Percentiles rank a stretch among this genome's conserved stretches.
These are phyloP conservation scores for Chironomus riparius DNA, from an alignment of 2,888 invertebrate genomes.

Conservation along the genomic window DNA sequence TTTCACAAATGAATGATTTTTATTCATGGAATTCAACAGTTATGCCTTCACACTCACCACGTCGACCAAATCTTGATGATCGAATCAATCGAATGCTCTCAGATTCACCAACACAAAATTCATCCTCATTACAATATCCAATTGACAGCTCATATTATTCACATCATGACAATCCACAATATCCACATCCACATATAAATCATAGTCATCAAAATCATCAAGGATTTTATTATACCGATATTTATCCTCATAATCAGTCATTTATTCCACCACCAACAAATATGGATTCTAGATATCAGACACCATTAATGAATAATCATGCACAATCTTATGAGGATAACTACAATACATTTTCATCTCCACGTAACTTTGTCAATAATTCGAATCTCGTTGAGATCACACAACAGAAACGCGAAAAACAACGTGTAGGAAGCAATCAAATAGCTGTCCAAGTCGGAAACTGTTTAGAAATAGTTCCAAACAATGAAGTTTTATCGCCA, in stretches of 20 bases:
- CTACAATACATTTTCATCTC: background rate
- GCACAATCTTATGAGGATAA: background rate
- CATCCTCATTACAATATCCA: background rate
- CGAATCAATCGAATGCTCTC: slow-evolving; percentile 21
- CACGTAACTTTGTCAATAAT: slow-evolving; percentile 9
- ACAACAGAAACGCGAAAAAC: slow-evolving; percentile 11
- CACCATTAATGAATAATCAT: background rate
- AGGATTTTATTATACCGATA: background rate
- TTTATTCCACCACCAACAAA: background rate
- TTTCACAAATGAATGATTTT: background rate
- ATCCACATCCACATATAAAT: background rate
- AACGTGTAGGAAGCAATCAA: background rate
- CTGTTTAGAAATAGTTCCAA: slow-evolving; percentile 20
- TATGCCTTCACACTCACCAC: background rate
- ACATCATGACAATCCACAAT: slow-evolving; percentile 1
- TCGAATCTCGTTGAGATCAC: slow-evolving; percentile 20
- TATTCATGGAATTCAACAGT: slow-evolving; percentile 3
- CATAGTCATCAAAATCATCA: background rate
- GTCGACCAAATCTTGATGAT: slow-evolving; percentile 6
- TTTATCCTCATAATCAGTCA: background rate
- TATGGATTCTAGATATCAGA: background rate
- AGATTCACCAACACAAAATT: slow-evolving; percentile 9
- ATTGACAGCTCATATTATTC: background rate
- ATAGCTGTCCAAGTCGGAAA: slow-evolving; percentile 24
- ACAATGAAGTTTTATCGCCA: background rate